These are phyloP conservation scores for Tapirus indicus DNA, from an alignment of 2,797 vertebrate species.

Conservation along the genomic window DNA sequence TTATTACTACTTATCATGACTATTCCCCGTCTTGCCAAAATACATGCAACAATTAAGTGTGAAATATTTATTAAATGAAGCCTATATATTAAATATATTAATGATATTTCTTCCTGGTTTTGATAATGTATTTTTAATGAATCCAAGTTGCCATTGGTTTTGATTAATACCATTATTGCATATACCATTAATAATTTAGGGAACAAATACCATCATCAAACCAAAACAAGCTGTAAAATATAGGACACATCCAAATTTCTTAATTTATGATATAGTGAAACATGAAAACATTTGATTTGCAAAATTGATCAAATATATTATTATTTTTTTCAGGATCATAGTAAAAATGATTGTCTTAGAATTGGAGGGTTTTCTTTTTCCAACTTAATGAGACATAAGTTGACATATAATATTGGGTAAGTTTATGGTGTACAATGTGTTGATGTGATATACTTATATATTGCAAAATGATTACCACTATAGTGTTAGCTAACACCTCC, in stretches of 20 bases:
- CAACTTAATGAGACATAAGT: neutral
- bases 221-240: neutral
- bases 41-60: neutral
- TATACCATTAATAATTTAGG: neutral
- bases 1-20: neutral
- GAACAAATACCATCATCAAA: neutral
- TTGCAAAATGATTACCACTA: neutral
- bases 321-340: neutral
- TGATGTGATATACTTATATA: neutral
- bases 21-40: neutral
- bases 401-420: neutral
- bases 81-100: neutral
- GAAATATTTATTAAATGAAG: slow-evolving; percentile 15
- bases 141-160: neutral
- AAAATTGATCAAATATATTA: neutral
- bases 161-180: neutral
- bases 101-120: neutral
- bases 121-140: neutral
- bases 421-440: neutral
- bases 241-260: neutral
- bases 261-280: neutral
- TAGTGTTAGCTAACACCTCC: neutral
- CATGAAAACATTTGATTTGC: neutral
- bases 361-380: neutral
- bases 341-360: neutral